These are phyloP conservation scores for Drosophila willistoni DNA, from an alignment of 1,140 invertebrate species.

Conservation along the genomic window DNA sequence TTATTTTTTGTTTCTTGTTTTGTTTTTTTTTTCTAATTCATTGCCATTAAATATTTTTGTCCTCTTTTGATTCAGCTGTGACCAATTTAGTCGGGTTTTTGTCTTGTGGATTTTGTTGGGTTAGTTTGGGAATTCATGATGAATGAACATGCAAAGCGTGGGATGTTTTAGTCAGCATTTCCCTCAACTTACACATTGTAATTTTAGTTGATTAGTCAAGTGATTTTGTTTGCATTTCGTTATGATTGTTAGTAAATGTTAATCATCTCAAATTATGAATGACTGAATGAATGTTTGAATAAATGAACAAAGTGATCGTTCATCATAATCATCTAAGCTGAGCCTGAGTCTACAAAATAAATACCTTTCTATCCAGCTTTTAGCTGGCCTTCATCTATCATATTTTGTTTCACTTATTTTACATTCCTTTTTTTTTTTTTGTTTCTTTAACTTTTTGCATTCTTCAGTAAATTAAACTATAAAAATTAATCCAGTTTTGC, in stretches of 20 bases:
- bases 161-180: constrained; percentile 48
- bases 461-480: constrained; percentile 29
- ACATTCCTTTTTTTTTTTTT: background rate
- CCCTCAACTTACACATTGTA: constrained; percentile 62
- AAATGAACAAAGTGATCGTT: constrained; percentile 2
- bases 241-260: constrained; percentile 37
- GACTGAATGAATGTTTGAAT: constrained; percentile 17
- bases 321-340: constrained; percentile 16
- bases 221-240: constrained; percentile 29
- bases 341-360: constrained; percentile 26
- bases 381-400: constrained; percentile 29
- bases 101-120: constrained; percentile 24
- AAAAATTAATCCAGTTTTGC: constrained; percentile 54
- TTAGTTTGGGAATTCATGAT: constrained; percentile 14
- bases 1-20: too few relatives aligned
- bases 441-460: background rate
- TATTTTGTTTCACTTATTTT: constrained; percentile 15
- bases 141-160: constrained; percentile 34
- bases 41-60: constrained; percentile 44
- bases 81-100: constrained; percentile 51
- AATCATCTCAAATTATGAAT: constrained; percentile 25
- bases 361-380: constrained; percentile 27
- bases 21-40: constrained; percentile 33
- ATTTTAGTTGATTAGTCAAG: constrained; percentile 75
- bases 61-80: constrained; percentile 31